These are phyloP conservation scores for Notothenia rossii DNA, from an alignment of 2,113 vertebrate species.

Conservation along the genomic window DNA sequence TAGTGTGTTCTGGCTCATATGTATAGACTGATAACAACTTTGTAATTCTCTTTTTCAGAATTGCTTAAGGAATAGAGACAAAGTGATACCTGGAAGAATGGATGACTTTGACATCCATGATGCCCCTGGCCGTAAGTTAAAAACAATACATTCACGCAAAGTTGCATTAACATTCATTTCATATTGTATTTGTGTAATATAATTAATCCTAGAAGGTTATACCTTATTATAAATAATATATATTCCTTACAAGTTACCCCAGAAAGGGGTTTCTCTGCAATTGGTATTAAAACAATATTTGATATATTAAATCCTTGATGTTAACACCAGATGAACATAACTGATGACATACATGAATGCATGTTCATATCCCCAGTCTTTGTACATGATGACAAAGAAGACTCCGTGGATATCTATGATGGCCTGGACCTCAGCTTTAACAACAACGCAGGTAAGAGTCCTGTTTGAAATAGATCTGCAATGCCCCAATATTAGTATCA, in stretches of 20 bases:
- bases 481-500: background rate
- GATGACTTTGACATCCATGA: slow-evolving; percentile 3
- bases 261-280: too few relatives aligned
- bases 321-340: background rate
- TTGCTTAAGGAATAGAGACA: slow-evolving; percentile 7
- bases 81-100: slow-evolving; percentile 31
- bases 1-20: background rate
- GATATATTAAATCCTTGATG: too few relatives aligned
- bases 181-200: background rate
- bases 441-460: slow-evolving; percentile 57
- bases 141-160: background rate
- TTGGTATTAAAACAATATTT: too few relatives aligned
- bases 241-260: too few relatives aligned
- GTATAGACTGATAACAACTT: background rate
- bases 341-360: background rate
- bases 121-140: slow-evolving; percentile 52
- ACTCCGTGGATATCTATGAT: slow-evolving; percentile 96
- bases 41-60: background rate
- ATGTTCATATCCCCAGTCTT: slow-evolving; percentile 41
- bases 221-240: too few relatives aligned
- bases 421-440: slow-evolving; percentile 83
- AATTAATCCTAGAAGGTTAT: background rate
- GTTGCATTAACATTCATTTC: background rate
- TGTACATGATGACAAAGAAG: slow-evolving; percentile 81
- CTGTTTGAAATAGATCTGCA: background rate